A percentile compares a stretch with the other conserved stretches of the same genome.
These are phyloP conservation scores for Anthrax anthrax DNA, from an alignment of 2,888 invertebrate genomes.

Conservation along the genomic window DNA sequence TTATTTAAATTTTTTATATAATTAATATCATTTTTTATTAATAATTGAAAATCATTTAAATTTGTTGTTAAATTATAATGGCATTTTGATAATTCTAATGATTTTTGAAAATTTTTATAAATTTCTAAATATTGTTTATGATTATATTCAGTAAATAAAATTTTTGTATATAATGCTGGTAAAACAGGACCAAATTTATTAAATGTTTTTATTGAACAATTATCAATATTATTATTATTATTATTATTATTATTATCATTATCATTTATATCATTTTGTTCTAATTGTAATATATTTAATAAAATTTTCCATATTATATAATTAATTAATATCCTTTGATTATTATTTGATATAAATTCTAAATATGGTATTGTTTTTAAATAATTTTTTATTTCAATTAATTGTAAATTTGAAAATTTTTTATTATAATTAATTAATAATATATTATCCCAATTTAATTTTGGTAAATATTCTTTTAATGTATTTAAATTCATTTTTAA, in stretches of 20 bases:
- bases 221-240: background rate
- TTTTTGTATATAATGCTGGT: background rate
- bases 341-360: background rate
- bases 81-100: background rate
- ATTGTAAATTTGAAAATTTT: background rate
- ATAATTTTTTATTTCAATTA: background rate
- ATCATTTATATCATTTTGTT: background rate
- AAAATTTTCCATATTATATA: background rate
- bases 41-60: background rate
- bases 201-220: background rate
- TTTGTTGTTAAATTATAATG: background rate
- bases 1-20: background rate
- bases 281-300: background rate
- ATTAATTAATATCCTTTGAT: background rate
- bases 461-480: background rate
- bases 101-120: background rate
- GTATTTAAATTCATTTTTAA: background rate
- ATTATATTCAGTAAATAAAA: background rate
- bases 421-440: background rate
- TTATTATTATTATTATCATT: too few species aligned
- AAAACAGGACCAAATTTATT: background rate
- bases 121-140: background rate
- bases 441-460: background rate
- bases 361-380: background rate
- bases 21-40: background rate